Base-by-base conservation (phyloP, 1,140 invertebrate species). In the Leptinotarsa lineolata region DNA sequence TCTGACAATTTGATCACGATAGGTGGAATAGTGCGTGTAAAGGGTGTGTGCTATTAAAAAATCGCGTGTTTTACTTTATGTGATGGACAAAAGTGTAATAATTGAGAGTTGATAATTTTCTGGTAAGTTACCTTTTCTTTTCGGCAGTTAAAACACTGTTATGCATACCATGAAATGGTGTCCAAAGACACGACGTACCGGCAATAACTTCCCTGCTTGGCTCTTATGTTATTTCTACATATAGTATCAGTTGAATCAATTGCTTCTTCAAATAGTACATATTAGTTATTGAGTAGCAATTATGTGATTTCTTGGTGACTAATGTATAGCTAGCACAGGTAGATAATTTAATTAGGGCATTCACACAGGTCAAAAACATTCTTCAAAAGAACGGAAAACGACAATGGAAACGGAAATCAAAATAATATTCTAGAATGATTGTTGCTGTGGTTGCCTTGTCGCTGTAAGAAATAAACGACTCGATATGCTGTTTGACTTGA, bases 1-100 rank as follows among this genome's bases (percentile, higher is more conserved):
- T 77, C 74, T 76, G 76, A 77, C 76, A 77, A 72, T 78, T 78
- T 77, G 73, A 11, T 75, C 73, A 71, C 77, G 75, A 73, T 77
- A 78, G 72, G 60, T 74, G 61, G 72, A 74, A 59, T 64, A 60
- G 77, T 78, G 77, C 73, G 77, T 75, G 77, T 66, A 65, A 78
- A 78, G 77, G 77, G 77, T 78, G 75, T 78, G 75, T 76, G 74
- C 75, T 71, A 63, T 61, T 18, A 66, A 78, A 75, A 78, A 63
- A 61, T 66, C 72, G 70, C 68, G 73, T 72, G 71, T 72, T 68
- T 69, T 63, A 58, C 54, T 76, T 78, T 67, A 78, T 78, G 77
- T 76, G 75, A 73, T 78, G 75, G 70, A 65, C 68, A 69, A 39
- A 72, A 72, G 75, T 74, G 65, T 69, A 30, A 64, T 67, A 72